These are phyloP conservation scores for Threskiornis aethiopicus DNA, from an alignment of 2,797 vertebrate genomes.

Conservation along the genomic window DNA sequence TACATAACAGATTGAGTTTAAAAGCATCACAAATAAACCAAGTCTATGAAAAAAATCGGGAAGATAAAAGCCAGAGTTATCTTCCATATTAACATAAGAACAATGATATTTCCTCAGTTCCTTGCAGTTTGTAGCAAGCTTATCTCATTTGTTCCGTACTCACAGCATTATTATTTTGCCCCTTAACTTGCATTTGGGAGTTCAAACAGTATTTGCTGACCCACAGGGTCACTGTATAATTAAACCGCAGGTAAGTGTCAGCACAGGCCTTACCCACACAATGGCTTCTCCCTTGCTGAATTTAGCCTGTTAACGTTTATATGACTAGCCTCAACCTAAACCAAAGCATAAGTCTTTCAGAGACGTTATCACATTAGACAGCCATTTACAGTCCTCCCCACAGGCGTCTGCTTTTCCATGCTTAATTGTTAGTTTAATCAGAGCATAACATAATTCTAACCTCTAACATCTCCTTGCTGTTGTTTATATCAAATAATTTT, in stretches of 20 bases:
- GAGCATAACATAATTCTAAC: not conserved
- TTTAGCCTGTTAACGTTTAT: not conserved
- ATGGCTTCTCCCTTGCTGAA: not conserved
- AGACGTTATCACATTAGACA: not conserved
- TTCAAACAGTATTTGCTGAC: not conserved
- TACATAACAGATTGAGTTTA: not conserved
- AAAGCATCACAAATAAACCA: not conserved
- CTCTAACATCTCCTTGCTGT: not conserved
- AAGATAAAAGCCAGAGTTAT: not conserved
- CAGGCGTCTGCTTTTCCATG: not conserved
- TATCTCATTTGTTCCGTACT: not conserved
- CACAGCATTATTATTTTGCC: not conserved
- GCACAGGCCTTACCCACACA: not conserved
- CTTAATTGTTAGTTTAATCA: slow-evolving; percentile 26
- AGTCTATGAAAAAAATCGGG: not conserved
- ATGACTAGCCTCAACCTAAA: not conserved
- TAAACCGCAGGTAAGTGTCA: not conserved
- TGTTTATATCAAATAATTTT: not conserved
- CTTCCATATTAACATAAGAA: not conserved
- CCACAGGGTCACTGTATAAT: not conserved
- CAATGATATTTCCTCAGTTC: not conserved
- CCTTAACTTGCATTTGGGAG: not conserved
- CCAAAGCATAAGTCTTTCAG: not conserved
- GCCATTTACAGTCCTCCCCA: not conserved
- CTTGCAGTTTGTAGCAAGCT: not conserved